A percentile compares a stretch with the other conserved stretches of the same genome.
Conservation (phyloP, 2,888 invertebrate species). For the Harpalus rubripes region DNA sequence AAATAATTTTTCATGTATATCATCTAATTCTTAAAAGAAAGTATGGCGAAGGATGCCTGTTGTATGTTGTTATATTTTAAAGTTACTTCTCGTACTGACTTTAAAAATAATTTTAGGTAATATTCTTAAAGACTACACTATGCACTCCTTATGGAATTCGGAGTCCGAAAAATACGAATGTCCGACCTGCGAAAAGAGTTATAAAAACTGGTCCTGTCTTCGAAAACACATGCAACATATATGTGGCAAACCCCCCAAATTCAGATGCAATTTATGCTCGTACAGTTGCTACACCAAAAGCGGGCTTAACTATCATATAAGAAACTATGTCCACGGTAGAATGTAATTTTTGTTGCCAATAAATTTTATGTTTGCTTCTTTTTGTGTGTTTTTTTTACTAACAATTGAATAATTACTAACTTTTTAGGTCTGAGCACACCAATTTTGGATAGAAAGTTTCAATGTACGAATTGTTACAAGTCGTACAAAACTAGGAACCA, state of each 20-base stretch:
- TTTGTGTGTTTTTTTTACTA: constrained; percentile 20
- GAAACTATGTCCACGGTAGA: constrained; percentile 61
- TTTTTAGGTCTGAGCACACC: not conserved
- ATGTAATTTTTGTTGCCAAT: constrained; percentile 39
- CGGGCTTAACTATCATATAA: constrained; percentile 66
- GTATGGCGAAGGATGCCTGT: too few relatives aligned
- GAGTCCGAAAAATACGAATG: constrained; percentile 73
- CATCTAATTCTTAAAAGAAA: too few relatives aligned
- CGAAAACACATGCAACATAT: constrained; percentile 64
- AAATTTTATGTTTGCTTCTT: constrained; percentile 45
- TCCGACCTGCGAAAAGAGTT: constrained; percentile 74
- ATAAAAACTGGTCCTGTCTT: constrained; percentile 66
- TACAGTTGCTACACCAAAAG: constrained; percentile 65
- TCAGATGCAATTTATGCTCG: constrained; percentile 57
- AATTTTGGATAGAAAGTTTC: constrained; percentile 43
- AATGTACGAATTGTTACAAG: constrained; percentile 80
- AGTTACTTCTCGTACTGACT: constrained; percentile 2
- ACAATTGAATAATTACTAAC: constrained; percentile 1
- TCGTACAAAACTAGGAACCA: constrained; percentile 76
- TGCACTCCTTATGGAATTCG: constrained; percentile 53
- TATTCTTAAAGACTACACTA: constrained; percentile 31
- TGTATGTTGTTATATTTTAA: too few relatives aligned
- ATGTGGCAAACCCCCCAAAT: constrained; percentile 65
- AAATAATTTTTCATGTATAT: constrained; percentile 16
- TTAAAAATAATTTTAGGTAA: constrained; percentile 49